Conservation (phyloP, 2,888 invertebrate genomes). For the Drosophila atripex region DNA sequence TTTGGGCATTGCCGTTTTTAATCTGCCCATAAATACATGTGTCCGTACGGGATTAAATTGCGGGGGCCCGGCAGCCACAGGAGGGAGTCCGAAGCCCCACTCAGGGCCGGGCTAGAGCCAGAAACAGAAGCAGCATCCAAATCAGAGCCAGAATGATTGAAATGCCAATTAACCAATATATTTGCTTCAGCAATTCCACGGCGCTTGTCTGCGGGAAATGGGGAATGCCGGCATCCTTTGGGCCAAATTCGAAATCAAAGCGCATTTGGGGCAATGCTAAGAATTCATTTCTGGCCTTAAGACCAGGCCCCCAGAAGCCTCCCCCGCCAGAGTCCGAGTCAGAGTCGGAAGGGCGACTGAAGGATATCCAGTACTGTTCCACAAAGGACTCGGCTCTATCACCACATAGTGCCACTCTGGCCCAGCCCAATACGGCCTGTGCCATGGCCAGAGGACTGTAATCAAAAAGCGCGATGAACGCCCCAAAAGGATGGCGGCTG, state of each 20-base stretch:
- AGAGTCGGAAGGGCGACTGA: constrained; percentile 22
- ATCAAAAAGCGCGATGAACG: constrained; percentile 1
- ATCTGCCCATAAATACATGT: constrained; percentile 7
- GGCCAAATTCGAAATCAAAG: constrained; percentile 46
- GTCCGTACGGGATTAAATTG: neutral
- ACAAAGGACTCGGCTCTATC: neutral
- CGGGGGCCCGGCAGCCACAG: neutral
- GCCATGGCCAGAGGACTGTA: neutral
- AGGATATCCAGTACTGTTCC: neutral
- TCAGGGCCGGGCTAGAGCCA: neutral
- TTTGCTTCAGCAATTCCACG: constrained; percentile 6
- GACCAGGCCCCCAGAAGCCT: constrained; percentile 3
- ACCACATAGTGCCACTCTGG: neutral
- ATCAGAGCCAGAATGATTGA: constrained; percentile 39
- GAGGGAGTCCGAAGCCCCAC: neutral
- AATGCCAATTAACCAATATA: constrained; percentile 69
- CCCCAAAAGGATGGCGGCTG: neutral
- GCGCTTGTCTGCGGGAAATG: neutral
- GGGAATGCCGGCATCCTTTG: constrained; percentile 27
- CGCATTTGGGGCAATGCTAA: constrained; percentile 49
- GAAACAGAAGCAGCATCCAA: constrained; percentile 7
- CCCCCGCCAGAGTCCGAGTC: constrained; percentile 42
- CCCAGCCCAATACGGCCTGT: neutral
- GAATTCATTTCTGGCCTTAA: constrained; percentile 47
- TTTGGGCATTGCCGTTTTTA: constrained; percentile 33